Evolutionary conservation across 2,113 vertebrate species (phyloP).

Genomic region (Desmodus rotundus): DNA sequence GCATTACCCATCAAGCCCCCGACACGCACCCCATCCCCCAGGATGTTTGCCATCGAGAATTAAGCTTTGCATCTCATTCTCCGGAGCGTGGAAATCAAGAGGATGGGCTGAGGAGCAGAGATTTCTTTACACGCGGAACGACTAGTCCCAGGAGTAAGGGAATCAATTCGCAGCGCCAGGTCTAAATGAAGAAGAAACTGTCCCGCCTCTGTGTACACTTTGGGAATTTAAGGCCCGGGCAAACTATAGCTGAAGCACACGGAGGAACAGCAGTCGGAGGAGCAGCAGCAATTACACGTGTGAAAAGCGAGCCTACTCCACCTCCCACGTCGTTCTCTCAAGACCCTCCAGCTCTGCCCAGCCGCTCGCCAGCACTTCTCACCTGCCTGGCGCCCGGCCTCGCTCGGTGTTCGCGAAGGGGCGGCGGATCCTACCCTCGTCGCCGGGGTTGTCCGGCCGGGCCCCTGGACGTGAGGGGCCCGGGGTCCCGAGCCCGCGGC

Average conservation of each 20-base stretch:
- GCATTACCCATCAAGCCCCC: background rate
- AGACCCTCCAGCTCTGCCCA: background rate
- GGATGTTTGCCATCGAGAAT: background rate
- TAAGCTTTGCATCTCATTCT: background rate
- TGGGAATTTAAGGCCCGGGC: background rate
- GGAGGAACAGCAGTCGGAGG: fast-evolving
- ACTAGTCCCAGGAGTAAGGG: background rate
- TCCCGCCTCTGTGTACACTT: fast-evolving
- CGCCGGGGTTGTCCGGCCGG: background rate
- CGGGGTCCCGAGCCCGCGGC: background rate
- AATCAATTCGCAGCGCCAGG: background rate
- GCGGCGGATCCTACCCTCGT: slow-evolving; percentile 61
- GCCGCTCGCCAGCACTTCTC: background rate
- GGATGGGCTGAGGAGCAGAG: background rate
- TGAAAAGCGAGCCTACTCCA: fast-evolving
- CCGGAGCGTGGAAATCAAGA: background rate
- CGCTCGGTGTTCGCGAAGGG: slow-evolving; percentile 50
- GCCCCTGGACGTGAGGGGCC: background rate
- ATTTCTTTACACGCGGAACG: background rate
- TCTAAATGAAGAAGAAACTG: background rate
- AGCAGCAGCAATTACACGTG: fast-evolving
- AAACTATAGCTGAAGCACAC: fast-evolving
- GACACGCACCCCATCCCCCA: background rate
- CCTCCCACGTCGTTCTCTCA: fast-evolving
- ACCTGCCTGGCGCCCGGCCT: slow-evolving; percentile 77